Base-by-base conservation (phyloP, 2,113 vertebrate genomes). In the Dissostichus mawsoni region DNA sequence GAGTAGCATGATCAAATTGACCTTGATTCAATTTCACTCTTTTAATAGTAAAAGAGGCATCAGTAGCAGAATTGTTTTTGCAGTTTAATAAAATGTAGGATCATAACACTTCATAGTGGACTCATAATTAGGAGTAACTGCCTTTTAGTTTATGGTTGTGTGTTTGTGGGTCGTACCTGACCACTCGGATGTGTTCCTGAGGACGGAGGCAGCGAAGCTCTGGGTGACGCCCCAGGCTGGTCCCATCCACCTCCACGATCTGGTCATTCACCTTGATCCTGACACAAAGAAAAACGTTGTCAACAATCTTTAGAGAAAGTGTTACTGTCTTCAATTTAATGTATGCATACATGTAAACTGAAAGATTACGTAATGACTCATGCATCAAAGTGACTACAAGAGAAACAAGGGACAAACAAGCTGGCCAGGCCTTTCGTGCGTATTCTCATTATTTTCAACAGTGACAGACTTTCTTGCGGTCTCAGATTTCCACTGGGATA, bases 191-290 rank as follows among this genome's bases (percentile, higher is more conserved):
- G 98, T 99, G 93, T 99, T 99, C 91, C 98, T 96, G 83, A 99
- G 96, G 91, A 99, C 97, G 1, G 98, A 96, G n/a, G 98, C 98
- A 72, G 98, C 98, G 74, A 99, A 99, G 94, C 97, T 99, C 92
- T 99, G 98, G 0, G 98, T 99, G 83, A 99, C 98, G 0, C 98
- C 98, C 98, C 93, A 99, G 94, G 84, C 97, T 99, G 93, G 97
- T 97, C 74, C 97, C 97, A 69, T 99, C 98, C 72, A 99, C 98
- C 94, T 99, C 98, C 82, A 99, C 96, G 44, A 99, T 99, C 94
- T 99, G 98, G 92, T 99, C 98, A 69, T 99, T 99, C 84, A 99
- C 98, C 88, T 96, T 96, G 82, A 99, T 99, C 94, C 98, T 99
- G 80, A 17, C 77, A 86, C 11, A 64, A 48, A 45, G 75, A 80